Conservation (phyloP, 2,888 invertebrate genomes). For the Synergus japonicus region DNA sequence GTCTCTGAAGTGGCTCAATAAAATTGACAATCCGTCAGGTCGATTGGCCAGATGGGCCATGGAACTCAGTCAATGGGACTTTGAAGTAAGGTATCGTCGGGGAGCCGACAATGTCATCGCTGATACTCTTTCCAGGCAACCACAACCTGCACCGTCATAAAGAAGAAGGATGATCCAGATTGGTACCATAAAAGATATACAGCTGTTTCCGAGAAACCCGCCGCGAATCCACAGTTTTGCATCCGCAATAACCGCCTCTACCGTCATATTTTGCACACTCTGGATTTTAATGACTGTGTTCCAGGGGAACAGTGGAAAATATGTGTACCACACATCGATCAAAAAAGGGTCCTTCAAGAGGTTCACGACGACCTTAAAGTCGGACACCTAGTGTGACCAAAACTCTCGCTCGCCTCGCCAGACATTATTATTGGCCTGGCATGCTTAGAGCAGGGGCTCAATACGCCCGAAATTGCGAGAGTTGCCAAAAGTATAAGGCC, state of each 20-base stretch:
- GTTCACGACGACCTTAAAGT: constrained; percentile 44
- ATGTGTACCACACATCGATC: constrained; percentile 34
- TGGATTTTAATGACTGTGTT: background rate
- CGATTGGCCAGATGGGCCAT: constrained; percentile 53
- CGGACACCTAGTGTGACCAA: too few species aligned
- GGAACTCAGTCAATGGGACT: background rate
- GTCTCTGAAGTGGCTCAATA: constrained; percentile 54
- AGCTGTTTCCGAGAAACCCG: too few species aligned
- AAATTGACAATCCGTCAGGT: constrained; percentile 52
- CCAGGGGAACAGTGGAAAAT: constrained; percentile 48
- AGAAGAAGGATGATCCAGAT: too few species aligned
- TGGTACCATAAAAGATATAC: too few species aligned
- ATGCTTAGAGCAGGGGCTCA: too few species aligned
- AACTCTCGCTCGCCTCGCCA: too few species aligned
- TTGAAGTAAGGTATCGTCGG: background rate
- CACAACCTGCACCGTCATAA: too few species aligned
- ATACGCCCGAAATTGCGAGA: too few species aligned
- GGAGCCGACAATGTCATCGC: too few species aligned
- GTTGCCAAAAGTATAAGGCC: too few species aligned
- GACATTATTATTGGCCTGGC: too few species aligned
- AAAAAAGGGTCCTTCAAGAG: background rate
- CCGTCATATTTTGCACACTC: constrained; percentile 40
- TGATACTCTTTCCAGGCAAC: too few species aligned
- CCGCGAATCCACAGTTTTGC: constrained; percentile 38
- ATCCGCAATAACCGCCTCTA: constrained; percentile 54